Evolutionary conservation across 1,140 invertebrate species (phyloP).

Genomic region (Drosophila baimaii): DNA sequence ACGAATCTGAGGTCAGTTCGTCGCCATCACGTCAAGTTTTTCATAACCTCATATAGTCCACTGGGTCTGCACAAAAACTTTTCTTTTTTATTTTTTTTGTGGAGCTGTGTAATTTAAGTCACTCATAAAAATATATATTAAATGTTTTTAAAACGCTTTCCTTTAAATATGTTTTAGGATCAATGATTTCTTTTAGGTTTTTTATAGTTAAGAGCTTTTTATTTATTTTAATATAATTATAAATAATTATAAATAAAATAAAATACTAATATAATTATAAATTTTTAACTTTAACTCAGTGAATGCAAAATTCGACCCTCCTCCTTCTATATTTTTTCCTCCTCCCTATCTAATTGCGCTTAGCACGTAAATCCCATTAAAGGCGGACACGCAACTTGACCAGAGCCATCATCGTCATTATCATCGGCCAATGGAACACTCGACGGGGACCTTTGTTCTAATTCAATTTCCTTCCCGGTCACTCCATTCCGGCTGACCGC

Average conservation of each 20-base stretch:
- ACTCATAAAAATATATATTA: no score
- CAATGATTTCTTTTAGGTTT: neutral
- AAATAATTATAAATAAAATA: no score
- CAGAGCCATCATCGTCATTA: conserved; percentile 46
- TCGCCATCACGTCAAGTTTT: no score
- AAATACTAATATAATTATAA: neutral
- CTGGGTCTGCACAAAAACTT: no score
- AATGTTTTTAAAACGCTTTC: no score
- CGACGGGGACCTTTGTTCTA: conserved; percentile 60
- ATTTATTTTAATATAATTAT: neutral
- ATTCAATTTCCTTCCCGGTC: conserved; percentile 66
- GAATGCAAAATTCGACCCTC: neutral
- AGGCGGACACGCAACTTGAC: conserved; percentile 62
- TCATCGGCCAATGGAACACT: conserved; percentile 51
- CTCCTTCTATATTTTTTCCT: no score
- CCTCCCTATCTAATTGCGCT: conserved; percentile 52
- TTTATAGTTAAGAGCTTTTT: no score
- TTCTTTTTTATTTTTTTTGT: no score
- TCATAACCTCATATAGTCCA: no score
- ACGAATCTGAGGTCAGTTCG: no score
- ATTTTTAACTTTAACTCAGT: neutral
- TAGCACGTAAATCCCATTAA: conserved; percentile 75
- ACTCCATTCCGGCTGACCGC: conserved; percentile 57
- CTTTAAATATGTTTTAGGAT: neutral
- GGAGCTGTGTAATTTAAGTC: no score